Evolutionary conservation across 2,888 invertebrate species (phyloP), one percentile per base, ranked within the genome.

Genomic region (Girardia tigrina): DNA sequence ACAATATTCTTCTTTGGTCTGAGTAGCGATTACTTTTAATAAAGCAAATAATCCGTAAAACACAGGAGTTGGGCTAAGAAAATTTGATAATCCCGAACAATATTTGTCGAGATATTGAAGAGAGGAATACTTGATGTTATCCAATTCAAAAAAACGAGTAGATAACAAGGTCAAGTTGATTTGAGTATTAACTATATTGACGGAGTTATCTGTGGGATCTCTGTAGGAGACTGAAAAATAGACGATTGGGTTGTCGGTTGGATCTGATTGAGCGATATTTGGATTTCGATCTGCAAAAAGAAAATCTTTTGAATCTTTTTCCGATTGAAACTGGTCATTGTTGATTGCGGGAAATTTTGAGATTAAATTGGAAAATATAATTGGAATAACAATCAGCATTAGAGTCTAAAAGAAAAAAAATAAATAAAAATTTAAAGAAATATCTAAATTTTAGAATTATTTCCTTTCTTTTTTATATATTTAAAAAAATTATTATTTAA

Each of bases 1-100:
- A 56, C 56, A 56, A 56, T 56, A 56, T 12, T 56, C 56, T 56
- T 56, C 56, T 56, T 56, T 56, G 4, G 56, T 56, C n/a, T 23
- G 4, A 6, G n/a, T 4, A 12, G n/a, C n/a, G 56, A 56, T 56
- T 20, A 56, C 23, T 56, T 56, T 56, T 56, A 56, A 56, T 56
- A 56, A 56, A n/a, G 56, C 56, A 56, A 8, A 56, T n/a, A 56
- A 56, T 8, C 56, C 56, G 23, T 56, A 56, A 56, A 56, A 56
- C 23, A n/a, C 56, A 56, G 56, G 56, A 4, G 56, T 56, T 56
- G 56, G 56, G n/a, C 56, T 56, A 23, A 56, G 56, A 56, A 56
- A 56, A 56, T 56, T 56, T 56, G 56, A 56, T 56, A 56, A 56
- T 56, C 56, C 56, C n/a, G 56, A 56, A 56, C 56, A 56, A 23